Base-by-base conservation (phyloP, 2,797 vertebrate genomes). In the Periophthalmus magnuspinnatus region DNA sequence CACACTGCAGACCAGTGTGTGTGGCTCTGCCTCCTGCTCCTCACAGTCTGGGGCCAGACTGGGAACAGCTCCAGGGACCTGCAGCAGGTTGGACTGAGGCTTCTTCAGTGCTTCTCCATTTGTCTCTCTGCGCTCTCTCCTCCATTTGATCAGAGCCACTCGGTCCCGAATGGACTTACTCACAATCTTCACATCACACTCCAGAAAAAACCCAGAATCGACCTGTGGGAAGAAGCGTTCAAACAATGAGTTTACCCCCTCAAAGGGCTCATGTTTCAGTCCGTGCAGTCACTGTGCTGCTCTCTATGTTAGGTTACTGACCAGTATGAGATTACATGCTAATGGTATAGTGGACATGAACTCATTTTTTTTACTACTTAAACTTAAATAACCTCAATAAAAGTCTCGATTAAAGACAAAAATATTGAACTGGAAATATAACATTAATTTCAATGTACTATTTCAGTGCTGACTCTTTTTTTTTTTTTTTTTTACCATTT, bases 151-250 rank as follows among this genome's bases (percentile, higher is more conserved):
- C 57, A 99, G 88, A 0, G 97, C 95, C 66, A 99, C 97, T 0
- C 98, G 93, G 85, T 99, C 98, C 0, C 96, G 94, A 80, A 99
- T 99, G 11, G 97, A 99, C 90, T 97, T 99, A 0, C 95, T 95
- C 50, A 99, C 95, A 9, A 97, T 94, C 91, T 99, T 99, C 73
- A 96, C 91, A n/a, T 99, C 98, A 0, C 88, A 96, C 74, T 99
- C 98, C 19, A 99, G 94, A 90, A 99, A 98, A 87, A 99, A 97
- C 6, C 97, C 96, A 5, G 97, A 98, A 14, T 98, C 97, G 21
- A 99, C 95, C 97, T 99, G 77, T n/a, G 81, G 81, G 72, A n/a
- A 72, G 47, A 80, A 28, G 64, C 16, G 21, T 16, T 17, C n/a
- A 80, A 57, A 77, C 11, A 57, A 17, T 67, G 21, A 69, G 52